A percentile compares a stretch with the other conserved stretches of the same genome.
phyloP scores from a whole-genome alignment of 2,797 vertebrate species.

The Esox lucius region DNA sequence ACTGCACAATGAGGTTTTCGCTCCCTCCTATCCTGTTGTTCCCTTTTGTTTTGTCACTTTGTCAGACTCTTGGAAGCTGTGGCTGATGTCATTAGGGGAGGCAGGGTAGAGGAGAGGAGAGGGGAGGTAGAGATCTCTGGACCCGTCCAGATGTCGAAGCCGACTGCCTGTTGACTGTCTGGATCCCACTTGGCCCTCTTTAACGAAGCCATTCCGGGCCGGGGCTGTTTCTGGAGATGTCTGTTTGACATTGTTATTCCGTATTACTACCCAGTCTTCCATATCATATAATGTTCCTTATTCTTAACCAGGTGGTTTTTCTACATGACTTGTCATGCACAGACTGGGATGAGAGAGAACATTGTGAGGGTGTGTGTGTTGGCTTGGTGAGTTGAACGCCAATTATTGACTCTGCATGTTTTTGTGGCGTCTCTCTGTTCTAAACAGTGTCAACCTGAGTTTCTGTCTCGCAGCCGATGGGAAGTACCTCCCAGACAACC shows the following conservation, averaged over 20 bases:
- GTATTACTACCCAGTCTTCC: slow-evolving; percentile 46
- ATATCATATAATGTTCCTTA: slow-evolving; percentile 40
- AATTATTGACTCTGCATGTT: slow-evolving; percentile 53
- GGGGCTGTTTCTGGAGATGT: background rate
- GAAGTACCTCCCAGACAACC: slow-evolving; percentile 81
- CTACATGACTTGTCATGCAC: slow-evolving; percentile 36
- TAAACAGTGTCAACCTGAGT: slow-evolving; percentile 87
- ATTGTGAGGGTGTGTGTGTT: slow-evolving; percentile 35
- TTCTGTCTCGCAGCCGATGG: slow-evolving; percentile 91
- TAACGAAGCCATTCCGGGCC: slow-evolving; percentile 51
- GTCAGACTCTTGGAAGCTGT: slow-evolving; percentile 47
- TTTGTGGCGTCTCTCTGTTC: slow-evolving; percentile 20
- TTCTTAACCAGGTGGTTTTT: slow-evolving; percentile 5
- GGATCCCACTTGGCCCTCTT: slow-evolving; percentile 49
- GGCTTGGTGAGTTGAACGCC: slow-evolving; percentile 42
- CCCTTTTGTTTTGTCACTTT: slow-evolving; percentile 20
- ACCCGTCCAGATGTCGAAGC: slow-evolving; percentile 39
- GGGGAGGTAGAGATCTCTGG: slow-evolving; percentile 37
- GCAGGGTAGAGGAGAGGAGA: background rate
- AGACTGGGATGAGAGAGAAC: slow-evolving; percentile 34
- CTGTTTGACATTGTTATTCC: slow-evolving; percentile 9
- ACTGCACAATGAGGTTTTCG: background rate
- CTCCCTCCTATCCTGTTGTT: background rate
- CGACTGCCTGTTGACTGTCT: slow-evolving; percentile 58
- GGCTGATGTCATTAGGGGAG: slow-evolving; percentile 73